A percentile compares a stretch with the other conserved stretches of the same genome.
Conservation (phyloP, 2,888 invertebrate genomes). For the Parapristionchus giblindavisi region DNA sequence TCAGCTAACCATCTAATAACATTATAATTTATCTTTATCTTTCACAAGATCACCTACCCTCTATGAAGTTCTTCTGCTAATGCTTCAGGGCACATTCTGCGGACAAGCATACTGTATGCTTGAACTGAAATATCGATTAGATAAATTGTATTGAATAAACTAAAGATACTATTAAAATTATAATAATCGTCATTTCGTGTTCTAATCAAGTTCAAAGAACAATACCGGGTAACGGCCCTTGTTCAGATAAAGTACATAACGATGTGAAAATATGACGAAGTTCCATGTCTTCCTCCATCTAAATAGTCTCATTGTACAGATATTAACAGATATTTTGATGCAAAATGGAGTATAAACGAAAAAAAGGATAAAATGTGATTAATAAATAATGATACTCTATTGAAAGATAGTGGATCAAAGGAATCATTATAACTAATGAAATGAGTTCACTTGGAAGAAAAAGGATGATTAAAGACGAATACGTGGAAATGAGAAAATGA, state of each 20-base stretch:
- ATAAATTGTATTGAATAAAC: background rate
- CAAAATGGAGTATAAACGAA: too few species aligned
- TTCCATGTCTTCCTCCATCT: conserved; percentile 27
- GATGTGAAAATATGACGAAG: conserved; percentile 17
- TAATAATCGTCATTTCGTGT: background rate
- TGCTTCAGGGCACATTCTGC: conserved; percentile 21
- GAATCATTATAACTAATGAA: too few species aligned
- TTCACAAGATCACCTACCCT: background rate
- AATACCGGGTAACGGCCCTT: conserved; percentile 32
- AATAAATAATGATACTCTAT: too few species aligned
- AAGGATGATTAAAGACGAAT: too few species aligned
- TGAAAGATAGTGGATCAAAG: too few species aligned
- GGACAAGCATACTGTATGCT: conserved; percentile 24
- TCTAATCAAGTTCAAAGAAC: background rate
- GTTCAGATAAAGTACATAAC: conserved; percentile 24
- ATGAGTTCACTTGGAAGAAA: too few species aligned
- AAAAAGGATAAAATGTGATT: too few species aligned
- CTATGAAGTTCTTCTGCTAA: conserved; percentile 36
- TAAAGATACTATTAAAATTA: background rate
- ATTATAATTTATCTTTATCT: background rate
- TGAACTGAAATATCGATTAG: conserved; percentile 31
- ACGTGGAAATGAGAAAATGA: too few species aligned
- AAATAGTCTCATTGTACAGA: too few species aligned
- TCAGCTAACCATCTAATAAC: conserved; percentile 32
- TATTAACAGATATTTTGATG: too few species aligned